phyloP scores from a whole-genome alignment of 1,140 invertebrate genomes.

The Holotrichia oblita region DNA sequence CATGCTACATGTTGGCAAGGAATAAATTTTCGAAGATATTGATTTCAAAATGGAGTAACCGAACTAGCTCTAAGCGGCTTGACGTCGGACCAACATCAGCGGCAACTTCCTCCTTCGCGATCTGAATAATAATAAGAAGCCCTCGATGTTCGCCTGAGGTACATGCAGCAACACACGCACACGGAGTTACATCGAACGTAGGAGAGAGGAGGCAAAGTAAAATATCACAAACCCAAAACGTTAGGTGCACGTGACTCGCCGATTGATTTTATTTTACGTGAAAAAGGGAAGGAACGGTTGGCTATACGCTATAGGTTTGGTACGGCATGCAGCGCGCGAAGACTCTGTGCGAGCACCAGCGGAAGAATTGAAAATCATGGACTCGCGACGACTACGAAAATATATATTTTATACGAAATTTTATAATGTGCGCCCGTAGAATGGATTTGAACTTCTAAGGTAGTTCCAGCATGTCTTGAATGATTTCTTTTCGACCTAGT shows the following conservation, averaged over 20 bases:
- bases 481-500: background rate
- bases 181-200: slow-evolving; percentile 11
- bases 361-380: slow-evolving; percentile 44
- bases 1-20: no score
- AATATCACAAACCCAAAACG: slow-evolving; percentile 62
- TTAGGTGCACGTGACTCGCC: slow-evolving; percentile 60
- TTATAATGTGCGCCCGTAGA: slow-evolving; percentile 24
- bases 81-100: slow-evolving; percentile 39
- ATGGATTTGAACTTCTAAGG: slow-evolving; percentile 29
- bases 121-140: slow-evolving; percentile 56
- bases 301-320: background rate
- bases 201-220: slow-evolving; percentile 55
- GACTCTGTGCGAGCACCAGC: background rate
- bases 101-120: slow-evolving; percentile 46
- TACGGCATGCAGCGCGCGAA: background rate
- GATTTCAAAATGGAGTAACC: slow-evolving; percentile 52
- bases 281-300: slow-evolving; percentile 40
- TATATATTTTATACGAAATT: slow-evolving; percentile 34
- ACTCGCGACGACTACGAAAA: slow-evolving; percentile 37
- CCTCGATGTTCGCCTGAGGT: slow-evolving; percentile 38
- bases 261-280: slow-evolving; percentile 61
- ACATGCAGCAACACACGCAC: slow-evolving; percentile 37
- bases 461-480: background rate
- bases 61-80: slow-evolving; percentile 51
- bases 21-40: slow-evolving; percentile 38